Evolutionary conservation across 2,797 vertebrate genomes (phyloP), one percentile per base, ranked within the genome.

Genomic region (Phrynocephalus vlangalii): DNA sequence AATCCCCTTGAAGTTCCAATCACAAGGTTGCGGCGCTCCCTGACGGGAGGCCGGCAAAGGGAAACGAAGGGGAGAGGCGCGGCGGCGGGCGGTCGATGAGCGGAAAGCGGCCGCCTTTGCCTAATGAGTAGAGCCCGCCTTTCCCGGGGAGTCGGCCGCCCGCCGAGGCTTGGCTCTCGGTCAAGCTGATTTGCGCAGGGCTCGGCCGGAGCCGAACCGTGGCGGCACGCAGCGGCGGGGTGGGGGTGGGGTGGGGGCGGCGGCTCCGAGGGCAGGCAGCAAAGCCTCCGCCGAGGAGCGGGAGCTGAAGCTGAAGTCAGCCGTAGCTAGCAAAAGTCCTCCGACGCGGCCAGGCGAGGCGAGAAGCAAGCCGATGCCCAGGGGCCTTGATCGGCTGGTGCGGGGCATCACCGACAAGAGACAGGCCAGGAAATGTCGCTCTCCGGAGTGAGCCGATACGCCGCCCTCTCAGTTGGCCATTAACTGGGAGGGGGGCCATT

Each of bases 21-120:
- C 88, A 92, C 89, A 82, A 93, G 85, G 87, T 83, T 93, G 84
- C 86, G 90, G 87, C 87, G 90, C 89, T 77, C 87, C 79, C 67
- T 83, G 1, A 26, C 76, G 92, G 90, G 86, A 84, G 86, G 84
- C n/a, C 2, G n/a, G 81, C 3, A 60, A 33, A 15, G 71, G 72
- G 16, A 11, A 52, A 13, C 3, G 16, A 63, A 16, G 16, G 13
- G 16, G 13, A 15, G 60, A 63, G 60, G 16, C 13, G 52, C 7
- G 11, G 52, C 6, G 24, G 71, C 9, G 71, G 89, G 87, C 83
- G 72, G 84, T 86, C 91, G 92, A 91, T 90, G 89, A 91, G 87
- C 2, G 30, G 78, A 79, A 82, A 88, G 0, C 79, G 15, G 60
- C 44, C 3, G 44, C 84, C 7, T 3, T 11, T 13, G 28, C 68